A percentile compares a stretch with the other conserved stretches of the same genome.
Evolutionary conservation across 1,140 invertebrate species (phyloP).

Genomic region (Planococcus citri): DNA sequence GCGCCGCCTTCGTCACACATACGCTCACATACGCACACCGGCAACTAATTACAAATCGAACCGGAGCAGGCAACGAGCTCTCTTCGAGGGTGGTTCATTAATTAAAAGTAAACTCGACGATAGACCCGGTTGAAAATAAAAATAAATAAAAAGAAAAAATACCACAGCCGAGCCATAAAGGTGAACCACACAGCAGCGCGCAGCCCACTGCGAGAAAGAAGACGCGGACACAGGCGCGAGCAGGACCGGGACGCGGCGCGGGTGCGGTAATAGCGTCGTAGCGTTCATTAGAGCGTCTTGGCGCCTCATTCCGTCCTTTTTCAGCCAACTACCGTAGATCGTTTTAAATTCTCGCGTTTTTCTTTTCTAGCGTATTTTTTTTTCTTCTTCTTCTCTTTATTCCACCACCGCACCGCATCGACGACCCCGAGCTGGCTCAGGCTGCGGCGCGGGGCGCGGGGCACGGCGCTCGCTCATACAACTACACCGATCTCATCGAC

Average conservation of each 20-base stretch:
- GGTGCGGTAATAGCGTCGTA: neutral
- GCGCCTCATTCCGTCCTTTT: neutral
- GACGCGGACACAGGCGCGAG: too few relatives aligned
- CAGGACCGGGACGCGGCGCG: neutral
- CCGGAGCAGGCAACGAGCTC: neutral
- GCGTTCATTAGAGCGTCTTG: slow-evolving; percentile 3
- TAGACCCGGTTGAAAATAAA: neutral
- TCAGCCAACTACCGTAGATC: neutral
- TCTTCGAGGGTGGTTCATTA: neutral
- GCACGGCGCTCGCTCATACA: too few relatives aligned
- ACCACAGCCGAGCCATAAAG: too few relatives aligned
- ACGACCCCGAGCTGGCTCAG: too few relatives aligned
- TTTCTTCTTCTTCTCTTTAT: too few relatives aligned
- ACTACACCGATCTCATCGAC: too few relatives aligned
- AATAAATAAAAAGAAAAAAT: slow-evolving; percentile 2
- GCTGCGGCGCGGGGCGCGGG: too few relatives aligned
- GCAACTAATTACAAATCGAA: neutral
- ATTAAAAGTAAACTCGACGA: slow-evolving; percentile 7
- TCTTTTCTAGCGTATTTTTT: too few relatives aligned
- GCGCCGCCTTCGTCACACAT: too few relatives aligned
- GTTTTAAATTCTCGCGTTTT: neutral
- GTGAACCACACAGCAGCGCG: neutral
- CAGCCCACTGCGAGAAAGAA: too few relatives aligned
- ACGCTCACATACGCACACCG: too few relatives aligned
- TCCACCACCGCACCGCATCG: too few relatives aligned